These are phyloP conservation scores for Andrena cerasifolii DNA, from an alignment of 1,140 invertebrate species.

Conservation along the genomic window DNA sequence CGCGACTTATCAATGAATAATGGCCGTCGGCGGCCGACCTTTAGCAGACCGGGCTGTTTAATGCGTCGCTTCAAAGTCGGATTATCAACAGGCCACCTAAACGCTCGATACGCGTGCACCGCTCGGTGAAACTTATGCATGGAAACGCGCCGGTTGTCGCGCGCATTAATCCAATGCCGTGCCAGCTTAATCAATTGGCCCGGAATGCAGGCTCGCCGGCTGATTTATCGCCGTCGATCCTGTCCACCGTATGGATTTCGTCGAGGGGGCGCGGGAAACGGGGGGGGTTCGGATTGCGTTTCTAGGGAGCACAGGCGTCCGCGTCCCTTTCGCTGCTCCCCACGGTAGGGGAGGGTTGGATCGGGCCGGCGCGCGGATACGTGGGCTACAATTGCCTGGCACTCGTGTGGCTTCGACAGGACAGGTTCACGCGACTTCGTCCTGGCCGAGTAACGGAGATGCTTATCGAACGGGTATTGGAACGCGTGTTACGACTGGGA, in stretches of 20 bases:
- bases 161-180: conserved; percentile 32
- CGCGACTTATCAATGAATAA: conserved; percentile 35
- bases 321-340: conserved; percentile 44
- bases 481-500: neutral
- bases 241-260: too few relatives aligned
- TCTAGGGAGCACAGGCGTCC: conserved; percentile 1
- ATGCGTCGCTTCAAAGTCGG: conserved; percentile 23
- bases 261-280: too few relatives aligned
- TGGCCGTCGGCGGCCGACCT: neutral
- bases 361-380: conserved; percentile 14
- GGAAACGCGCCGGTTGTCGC: conserved; percentile 37
- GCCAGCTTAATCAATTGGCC: too few relatives aligned
- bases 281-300: too few relatives aligned
- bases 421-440: conserved; percentile 12
- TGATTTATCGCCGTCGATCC: too few relatives aligned
- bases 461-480: conserved; percentile 31
- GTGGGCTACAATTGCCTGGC: conserved; percentile 20
- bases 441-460: neutral
- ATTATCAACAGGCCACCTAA: conserved; percentile 24
- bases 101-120: conserved; percentile 26
- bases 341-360: neutral
- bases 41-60: neutral
- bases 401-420: conserved; percentile 21
- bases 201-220: too few relatives aligned
- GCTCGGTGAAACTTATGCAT: conserved; percentile 46